Conservation (phyloP, 2,888 invertebrate genomes). For the Anaspis maculata region DNA sequence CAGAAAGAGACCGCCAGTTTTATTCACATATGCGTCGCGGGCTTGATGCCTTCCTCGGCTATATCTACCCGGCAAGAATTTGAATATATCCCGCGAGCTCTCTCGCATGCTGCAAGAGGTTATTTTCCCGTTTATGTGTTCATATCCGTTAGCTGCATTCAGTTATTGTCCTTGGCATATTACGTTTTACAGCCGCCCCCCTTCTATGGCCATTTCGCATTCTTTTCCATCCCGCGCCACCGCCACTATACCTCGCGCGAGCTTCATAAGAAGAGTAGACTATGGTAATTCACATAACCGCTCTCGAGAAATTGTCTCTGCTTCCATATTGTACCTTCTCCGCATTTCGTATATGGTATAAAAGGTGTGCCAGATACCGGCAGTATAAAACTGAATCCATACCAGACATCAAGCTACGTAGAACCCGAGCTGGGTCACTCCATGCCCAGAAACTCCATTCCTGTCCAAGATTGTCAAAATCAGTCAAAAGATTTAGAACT, state of each 20-base stretch:
- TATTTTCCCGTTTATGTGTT: slow-evolving; percentile 39
- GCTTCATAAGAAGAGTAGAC: slow-evolving; percentile 23
- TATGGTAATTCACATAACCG: slow-evolving; percentile 31
- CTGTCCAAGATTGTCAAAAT: too few species aligned
- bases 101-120: slow-evolving; percentile 29
- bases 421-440: too few species aligned
- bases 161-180: slow-evolving; percentile 38
- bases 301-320: slow-evolving; percentile 26
- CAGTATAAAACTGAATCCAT: too few species aligned
- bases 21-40: slow-evolving; percentile 25
- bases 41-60: too few species aligned
- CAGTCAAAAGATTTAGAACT: too few species aligned
- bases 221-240: too few species aligned
- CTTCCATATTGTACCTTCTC: slow-evolving; percentile 21
- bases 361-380: too few species aligned
- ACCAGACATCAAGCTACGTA: too few species aligned
- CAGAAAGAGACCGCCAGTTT: too few species aligned
- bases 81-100: slow-evolving; percentile 36
- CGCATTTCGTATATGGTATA: too few species aligned
- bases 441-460: too few species aligned
- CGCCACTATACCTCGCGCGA: too few species aligned
- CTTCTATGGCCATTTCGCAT: slow-evolving; percentile 25
- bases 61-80: slow-evolving; percentile 30
- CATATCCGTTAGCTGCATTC: slow-evolving; percentile 39
- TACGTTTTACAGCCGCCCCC: slow-evolving; percentile 33